phyloP scores from a whole-genome alignment of 2,888 invertebrate species.

The Ophion ellenae region DNA sequence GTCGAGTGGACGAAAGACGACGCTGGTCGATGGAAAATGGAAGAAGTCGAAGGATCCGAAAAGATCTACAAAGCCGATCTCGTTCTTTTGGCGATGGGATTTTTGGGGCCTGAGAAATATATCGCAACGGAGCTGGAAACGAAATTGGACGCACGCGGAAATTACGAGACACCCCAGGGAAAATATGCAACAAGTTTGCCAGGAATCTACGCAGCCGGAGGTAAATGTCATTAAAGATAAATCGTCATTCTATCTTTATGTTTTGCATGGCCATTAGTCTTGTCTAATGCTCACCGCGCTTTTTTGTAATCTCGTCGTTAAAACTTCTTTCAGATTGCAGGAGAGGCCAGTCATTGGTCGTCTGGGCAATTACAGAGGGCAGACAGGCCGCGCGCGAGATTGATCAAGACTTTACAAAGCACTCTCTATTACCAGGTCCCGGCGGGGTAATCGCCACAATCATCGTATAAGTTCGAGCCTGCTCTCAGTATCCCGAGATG shows the following conservation, averaged over 20 bases:
- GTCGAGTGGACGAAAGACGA: conserved; percentile 98
- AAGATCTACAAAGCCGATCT: conserved; percentile 94
- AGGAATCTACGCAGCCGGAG: conserved; percentile 97
- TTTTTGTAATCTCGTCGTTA: not conserved
- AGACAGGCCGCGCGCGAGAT: conserved; percentile 98
- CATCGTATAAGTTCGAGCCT: conserved; percentile 70
- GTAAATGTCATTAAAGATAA: conserved; percentile 84
- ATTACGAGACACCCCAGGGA: conserved; percentile 92
- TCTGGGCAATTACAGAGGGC: conserved; percentile 99
- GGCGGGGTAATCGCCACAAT: conserved; percentile 91
- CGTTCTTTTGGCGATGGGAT: conserved; percentile 99
- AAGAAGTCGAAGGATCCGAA: conserved; percentile 92
- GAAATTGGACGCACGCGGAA: conserved; percentile 95
- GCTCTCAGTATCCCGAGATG: conserved; percentile 47
- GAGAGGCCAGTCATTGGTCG: conserved; percentile 98
- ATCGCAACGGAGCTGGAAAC: conserved; percentile 92
- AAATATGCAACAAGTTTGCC: conserved; percentile 92
- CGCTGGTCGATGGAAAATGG: conserved; percentile 97
- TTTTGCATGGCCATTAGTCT: not conserved
- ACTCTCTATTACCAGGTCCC: conserved; percentile 95
- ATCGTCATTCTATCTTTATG: not conserved
- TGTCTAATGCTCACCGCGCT: not conserved
- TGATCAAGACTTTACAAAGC: conserved; percentile 92
- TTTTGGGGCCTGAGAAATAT: conserved; percentile 96
- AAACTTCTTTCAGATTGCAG: conserved; percentile 91